A percentile compares a stretch with the other conserved stretches of the same genome.
phyloP scores from a whole-genome alignment of 2,888 invertebrate species.

The Noctua janthina region DNA sequence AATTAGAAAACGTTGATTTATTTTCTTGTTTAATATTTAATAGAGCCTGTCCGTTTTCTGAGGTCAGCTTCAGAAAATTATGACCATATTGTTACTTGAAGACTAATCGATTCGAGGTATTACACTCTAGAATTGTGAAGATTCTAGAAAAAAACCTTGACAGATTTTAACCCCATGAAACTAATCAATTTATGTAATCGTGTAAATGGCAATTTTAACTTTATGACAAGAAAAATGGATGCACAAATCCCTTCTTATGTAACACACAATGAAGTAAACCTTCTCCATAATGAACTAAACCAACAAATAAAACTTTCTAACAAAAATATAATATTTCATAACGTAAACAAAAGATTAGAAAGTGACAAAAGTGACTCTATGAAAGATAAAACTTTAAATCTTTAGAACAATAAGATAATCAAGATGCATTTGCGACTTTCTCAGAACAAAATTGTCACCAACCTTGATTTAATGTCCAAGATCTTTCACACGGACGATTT shows the following conservation, averaged over 20 bases:
- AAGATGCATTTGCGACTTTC: constrained; percentile 71
- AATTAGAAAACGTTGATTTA: constrained; percentile 23
- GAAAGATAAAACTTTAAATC: constrained; percentile 67
- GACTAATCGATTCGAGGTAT: constrained; percentile 17
- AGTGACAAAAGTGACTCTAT: constrained; percentile 61
- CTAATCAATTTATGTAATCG: background rate
- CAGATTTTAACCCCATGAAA: background rate
- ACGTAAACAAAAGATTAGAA: constrained; percentile 71
- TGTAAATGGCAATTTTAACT: background rate
- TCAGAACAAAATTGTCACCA: constrained; percentile 70
- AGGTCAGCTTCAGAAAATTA: constrained; percentile 36
- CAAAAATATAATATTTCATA: constrained; percentile 62
- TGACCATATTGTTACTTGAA: constrained; percentile 12
- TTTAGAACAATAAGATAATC: constrained; percentile 70
- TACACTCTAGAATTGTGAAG: background rate
- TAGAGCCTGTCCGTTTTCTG: constrained; percentile 16
- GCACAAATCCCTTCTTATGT: constrained; percentile 25
- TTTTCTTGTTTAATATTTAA: constrained; percentile 47
- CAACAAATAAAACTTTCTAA: constrained; percentile 52
- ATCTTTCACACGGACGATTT: constrained; percentile 57
- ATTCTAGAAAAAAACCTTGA: constrained; percentile 14
- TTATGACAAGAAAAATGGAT: background rate
- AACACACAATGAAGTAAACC: constrained; percentile 26
- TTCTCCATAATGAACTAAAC: constrained; percentile 27
- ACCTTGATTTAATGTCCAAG: constrained; percentile 60